Percentiles rank a stretch among this genome's conserved stretches.
These are phyloP conservation scores for Heliconius aoede DNA, from an alignment of 2,888 invertebrate species.

Conservation along the genomic window DNA sequence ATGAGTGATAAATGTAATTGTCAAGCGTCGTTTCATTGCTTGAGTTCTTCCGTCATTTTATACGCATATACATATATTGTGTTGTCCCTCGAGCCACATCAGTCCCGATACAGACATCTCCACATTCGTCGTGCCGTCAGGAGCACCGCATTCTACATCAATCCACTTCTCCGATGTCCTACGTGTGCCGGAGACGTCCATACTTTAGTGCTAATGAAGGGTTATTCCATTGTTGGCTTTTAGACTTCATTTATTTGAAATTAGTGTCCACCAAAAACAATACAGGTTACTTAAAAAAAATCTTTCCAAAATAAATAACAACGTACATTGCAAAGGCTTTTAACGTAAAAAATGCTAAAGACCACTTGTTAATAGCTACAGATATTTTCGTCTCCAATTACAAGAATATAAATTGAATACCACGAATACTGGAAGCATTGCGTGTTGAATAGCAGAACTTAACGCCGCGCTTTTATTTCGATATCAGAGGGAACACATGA, in stretches of 20 bases:
- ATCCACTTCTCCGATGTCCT: constrained; percentile 26
- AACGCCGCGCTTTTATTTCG: too few species aligned
- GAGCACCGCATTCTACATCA: constrained; percentile 37
- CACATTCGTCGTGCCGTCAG: constrained; percentile 34
- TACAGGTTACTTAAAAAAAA: background rate
- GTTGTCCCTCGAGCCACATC: constrained; percentile 33
- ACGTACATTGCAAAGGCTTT: background rate
- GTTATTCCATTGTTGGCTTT: constrained; percentile 9
- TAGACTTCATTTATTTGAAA: background rate
- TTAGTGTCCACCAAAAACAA: background rate
- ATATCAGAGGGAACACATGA: too few species aligned
- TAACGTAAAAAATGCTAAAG: too few species aligned
- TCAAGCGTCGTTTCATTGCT: background rate
- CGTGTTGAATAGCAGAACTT: too few species aligned
- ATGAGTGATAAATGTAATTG: background rate
- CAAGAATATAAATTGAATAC: too few species aligned
- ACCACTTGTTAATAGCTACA: too few species aligned
- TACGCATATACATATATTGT: constrained; percentile 27
- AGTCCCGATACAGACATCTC: constrained; percentile 30
- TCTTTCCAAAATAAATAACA: background rate
- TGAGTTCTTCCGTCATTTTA: constrained; percentile 14
- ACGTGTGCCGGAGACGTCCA: background rate
- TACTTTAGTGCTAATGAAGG: constrained; percentile 27
- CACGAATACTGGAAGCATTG: too few species aligned
- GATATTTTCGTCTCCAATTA: too few species aligned